These are phyloP conservation scores for Phyto melanocephala DNA, from an alignment of 2,888 invertebrate genomes.

Conservation along the genomic window DNA sequence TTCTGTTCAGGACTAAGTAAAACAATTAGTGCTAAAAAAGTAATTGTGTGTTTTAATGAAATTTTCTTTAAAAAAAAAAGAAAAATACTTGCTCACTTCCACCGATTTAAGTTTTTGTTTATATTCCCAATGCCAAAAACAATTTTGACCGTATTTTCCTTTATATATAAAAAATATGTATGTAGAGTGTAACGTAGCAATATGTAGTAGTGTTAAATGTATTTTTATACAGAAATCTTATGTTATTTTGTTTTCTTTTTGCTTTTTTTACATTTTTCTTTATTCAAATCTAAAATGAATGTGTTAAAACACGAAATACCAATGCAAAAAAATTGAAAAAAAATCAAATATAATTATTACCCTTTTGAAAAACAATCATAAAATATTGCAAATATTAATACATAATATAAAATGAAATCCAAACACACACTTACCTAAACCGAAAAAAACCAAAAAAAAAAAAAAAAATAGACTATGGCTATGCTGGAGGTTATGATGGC, in stretches of 20 bases:
- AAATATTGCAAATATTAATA: background rate
- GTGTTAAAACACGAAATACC: constrained; percentile 48
- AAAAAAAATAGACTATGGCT: constrained; percentile 82
- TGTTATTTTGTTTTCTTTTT: constrained; percentile 62
- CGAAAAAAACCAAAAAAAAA: constrained; percentile 22
- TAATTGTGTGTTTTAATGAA: constrained; percentile 38
- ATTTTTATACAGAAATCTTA: constrained; percentile 54
- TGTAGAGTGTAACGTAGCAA: constrained; percentile 36
- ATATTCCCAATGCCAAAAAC: no score
- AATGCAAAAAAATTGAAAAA: constrained; percentile 26
- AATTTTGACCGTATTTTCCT: constrained; percentile 63
- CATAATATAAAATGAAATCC: constrained; percentile 36
- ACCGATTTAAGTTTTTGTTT: background rate
- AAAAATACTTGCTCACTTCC: no score
- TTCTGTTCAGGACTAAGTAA: no score
- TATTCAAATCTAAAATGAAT: constrained; percentile 49
- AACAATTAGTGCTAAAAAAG: background rate
- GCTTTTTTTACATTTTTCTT: constrained; percentile 58
- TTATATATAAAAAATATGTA: background rate
- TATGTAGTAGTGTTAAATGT: constrained; percentile 46
- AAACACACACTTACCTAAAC: constrained; percentile 24
- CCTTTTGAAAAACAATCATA: background rate
- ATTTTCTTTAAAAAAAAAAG: no score
- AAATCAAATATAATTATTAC: background rate
- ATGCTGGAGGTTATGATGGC: constrained; percentile 80